A percentile compares a stretch with the other conserved stretches of the same genome.
phyloP scores from a whole-genome alignment of 2,888 invertebrate genomes.

The Callyntrura guangdongensis region DNA sequence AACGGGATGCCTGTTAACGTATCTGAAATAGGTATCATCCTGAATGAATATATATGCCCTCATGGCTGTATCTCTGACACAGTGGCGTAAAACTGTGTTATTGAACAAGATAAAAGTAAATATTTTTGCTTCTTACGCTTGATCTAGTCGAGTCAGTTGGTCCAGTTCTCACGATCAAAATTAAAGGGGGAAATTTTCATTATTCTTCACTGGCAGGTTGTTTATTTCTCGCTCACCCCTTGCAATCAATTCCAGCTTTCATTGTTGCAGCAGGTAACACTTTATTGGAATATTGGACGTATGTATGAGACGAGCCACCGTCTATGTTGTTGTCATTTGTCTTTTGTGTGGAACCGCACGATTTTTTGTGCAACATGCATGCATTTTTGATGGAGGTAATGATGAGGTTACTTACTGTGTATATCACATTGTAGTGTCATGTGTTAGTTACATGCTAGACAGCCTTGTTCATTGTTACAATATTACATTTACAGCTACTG shows the following conservation, averaged over 20 bases:
- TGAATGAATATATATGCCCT: no score
- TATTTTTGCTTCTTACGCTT: constrained; percentile 39
- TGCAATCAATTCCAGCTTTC: constrained; percentile 1
- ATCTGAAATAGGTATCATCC: constrained; percentile 1
- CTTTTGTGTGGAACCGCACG: background rate
- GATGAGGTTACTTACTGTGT: background rate
- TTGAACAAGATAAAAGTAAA: background rate
- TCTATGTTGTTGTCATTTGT: background rate
- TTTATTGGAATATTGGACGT: constrained; percentile 6
- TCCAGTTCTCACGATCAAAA: constrained; percentile 77
- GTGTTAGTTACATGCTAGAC: background rate
- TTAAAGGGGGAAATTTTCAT: constrained; percentile 74
- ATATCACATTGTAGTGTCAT: background rate
- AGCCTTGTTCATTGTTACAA: constrained; percentile 5
- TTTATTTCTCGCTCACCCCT: constrained; percentile 34
- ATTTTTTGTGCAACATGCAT: background rate
- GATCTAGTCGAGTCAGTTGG: constrained; percentile 69
- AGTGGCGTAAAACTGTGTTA: background rate
- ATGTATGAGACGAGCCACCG: background rate
- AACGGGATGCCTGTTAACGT: no score
- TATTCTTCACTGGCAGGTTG: constrained; percentile 63
- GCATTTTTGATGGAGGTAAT: constrained; percentile 3
- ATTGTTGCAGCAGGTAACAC: constrained; percentile 39
- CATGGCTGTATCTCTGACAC: background rate
- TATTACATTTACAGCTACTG: constrained; percentile 1